Conservation (phyloP, 2,888 invertebrate genomes). For the Eupithecia tripunctaria region DNA sequence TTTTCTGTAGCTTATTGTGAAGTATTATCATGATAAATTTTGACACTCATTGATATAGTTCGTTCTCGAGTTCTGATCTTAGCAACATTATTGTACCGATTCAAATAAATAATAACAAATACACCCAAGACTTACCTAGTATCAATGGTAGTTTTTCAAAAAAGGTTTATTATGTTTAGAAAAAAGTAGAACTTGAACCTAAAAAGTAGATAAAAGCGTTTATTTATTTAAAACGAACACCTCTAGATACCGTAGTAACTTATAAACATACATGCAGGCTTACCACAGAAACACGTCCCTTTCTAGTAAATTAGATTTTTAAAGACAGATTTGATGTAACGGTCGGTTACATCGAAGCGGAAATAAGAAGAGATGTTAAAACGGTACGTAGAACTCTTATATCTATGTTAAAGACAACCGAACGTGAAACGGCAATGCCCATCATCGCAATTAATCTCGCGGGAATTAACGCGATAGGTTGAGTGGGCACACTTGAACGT, state of each 20-base stretch:
- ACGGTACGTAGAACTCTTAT: neutral
- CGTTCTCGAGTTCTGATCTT: too few relatives aligned
- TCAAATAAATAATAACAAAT: neutral
- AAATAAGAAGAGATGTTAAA: neutral
- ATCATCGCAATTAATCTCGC: too few relatives aligned
- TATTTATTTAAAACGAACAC: neutral
- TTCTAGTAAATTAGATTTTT: neutral
- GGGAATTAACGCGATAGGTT: too few relatives aligned
- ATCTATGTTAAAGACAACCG: neutral
- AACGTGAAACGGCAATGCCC: too few relatives aligned
- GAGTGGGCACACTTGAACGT: too few relatives aligned
- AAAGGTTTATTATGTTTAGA: neutral
- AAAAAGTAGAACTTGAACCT: neutral
- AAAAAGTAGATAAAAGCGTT: neutral
- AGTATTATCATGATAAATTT: neutral
- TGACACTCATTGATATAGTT: neutral
- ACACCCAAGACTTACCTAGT: neutral
- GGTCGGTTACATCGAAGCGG: neutral
- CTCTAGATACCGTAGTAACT: neutral
- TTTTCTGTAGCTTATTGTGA: neutral
- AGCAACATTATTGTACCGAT: neutral
- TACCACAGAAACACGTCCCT: neutral
- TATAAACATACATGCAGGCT: neutral
- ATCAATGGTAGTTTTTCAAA: neutral
- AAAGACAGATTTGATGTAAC: neutral